Evolutionary conservation across 1,140 invertebrate species (phyloP).

Genomic region (Pteromalus puparum): DNA sequence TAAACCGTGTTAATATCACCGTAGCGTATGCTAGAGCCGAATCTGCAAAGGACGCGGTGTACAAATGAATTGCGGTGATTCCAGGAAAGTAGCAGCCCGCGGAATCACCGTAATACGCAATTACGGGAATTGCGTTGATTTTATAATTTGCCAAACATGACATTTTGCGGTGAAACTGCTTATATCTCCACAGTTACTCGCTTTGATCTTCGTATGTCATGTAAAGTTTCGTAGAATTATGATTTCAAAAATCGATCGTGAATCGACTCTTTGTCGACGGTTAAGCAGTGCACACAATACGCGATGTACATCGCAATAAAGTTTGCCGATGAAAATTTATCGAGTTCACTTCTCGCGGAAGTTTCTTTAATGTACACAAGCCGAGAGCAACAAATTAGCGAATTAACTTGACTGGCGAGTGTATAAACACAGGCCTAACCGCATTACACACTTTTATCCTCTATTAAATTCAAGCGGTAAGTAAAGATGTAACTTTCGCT

Average conservation of each 20-base stretch:
- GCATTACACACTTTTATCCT: slow-evolving; percentile 4
- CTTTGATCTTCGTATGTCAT: no score
- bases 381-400: background rate
- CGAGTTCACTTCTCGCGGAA: background rate
- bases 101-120: background rate
- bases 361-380: background rate
- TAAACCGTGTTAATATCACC: no score
- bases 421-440: background rate
- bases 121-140: background rate
- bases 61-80: background rate
- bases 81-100: no score
- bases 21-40: background rate
- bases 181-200: background rate
- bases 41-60: background rate
- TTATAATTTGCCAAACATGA: background rate
- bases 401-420: background rate
- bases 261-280: background rate
- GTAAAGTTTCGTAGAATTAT: background rate
- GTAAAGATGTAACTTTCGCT: background rate
- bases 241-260: background rate
- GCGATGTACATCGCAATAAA: background rate
- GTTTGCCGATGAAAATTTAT: background rate
- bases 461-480: background rate
- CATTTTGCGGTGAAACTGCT: background rate
- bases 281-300: background rate